Evolutionary conservation across 2,113 vertebrate species (phyloP).

Genomic region (Gracilinanus agilis): DNA sequence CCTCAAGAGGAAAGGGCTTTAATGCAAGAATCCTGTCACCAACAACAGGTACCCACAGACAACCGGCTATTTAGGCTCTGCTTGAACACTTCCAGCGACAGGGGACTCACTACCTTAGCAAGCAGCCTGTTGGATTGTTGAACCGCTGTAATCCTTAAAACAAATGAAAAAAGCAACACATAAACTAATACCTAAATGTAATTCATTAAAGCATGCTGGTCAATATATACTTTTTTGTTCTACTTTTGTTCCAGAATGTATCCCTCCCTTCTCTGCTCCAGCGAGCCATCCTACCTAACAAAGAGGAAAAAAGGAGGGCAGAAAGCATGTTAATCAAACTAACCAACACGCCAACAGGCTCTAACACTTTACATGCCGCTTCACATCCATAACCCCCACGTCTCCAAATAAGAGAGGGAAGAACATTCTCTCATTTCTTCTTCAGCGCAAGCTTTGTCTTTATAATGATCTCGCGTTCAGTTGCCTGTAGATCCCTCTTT

Average conservation of each 20-base stretch:
- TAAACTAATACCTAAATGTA: background rate
- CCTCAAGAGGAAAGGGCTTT: background rate
- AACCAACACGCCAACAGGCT: background rate
- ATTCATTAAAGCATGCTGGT: background rate
- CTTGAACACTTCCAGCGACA: background rate
- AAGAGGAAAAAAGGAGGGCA: background rate
- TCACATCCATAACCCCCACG: no score
- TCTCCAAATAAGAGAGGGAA: no score
- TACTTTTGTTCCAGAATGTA: background rate
- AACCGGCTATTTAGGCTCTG: background rate
- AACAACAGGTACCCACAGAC: background rate
- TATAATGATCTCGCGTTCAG: background rate
- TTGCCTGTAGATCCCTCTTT: no score
- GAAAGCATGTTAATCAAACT: background rate
- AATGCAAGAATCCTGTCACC: background rate
- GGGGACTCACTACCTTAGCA: background rate
- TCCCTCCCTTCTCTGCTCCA: background rate
- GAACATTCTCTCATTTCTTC: background rate
- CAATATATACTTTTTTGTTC: no score
- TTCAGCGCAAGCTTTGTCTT: background rate
- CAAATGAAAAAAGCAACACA: background rate
- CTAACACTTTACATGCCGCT: no score
- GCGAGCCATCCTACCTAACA: no score
- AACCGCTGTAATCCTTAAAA: background rate
- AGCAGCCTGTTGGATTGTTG: background rate